Base-by-base conservation (phyloP, 2,113 vertebrate species). In the Marmota monax region DNA sequence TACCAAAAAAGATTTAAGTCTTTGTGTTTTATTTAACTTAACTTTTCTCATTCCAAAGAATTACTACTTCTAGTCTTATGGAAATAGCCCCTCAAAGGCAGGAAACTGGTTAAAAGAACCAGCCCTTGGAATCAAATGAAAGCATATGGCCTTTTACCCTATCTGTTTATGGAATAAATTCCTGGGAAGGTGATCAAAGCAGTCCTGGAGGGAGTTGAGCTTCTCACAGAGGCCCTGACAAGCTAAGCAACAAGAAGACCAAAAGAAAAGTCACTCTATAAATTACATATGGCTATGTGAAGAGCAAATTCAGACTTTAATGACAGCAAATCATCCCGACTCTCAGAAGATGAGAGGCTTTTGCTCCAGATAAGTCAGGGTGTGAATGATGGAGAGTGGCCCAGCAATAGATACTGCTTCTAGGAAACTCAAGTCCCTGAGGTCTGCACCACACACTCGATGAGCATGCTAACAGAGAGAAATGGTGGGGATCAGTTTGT, bases 171-270 rank as follows among this genome's bases (percentile, higher is more conserved):
- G 84, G 80, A 96, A 86, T 79, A 80, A 87, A 96, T 98, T 97
- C 95, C 92, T 94, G 96, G 95, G 95, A 95, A 95, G 96, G 95
- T 92, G 95, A 97, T 97, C 97, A 96, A 95, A 98, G 96, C 63
- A 29, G 90, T 53, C 69, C 58, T 18, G 9, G 45, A 88, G 78
- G 83, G 76, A 67, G 77, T 39, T 4, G 53, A 65, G 84, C 72
- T 84, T 42, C 76, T 95, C 79, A 7, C n/a, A 72, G 80, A 94
- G 95, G 48, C 82, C 78, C 85, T 72, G 45, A 86, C 39, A 76
- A 80, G 93, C 90, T 37, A n/a, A 70, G 74, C 25, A 29, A 77
- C 11, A 63, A 45, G 51, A 87, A 82, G 86, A 69, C 86, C 89
- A 86, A 83, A 82, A 74, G 82, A 76, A 72, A 72, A 93, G 96